A percentile compares a stretch with the other conserved stretches of the same genome.
These are phyloP conservation scores for Archocentrus centrarchus DNA, from an alignment of 2,113 vertebrate species.

Conservation along the genomic window DNA sequence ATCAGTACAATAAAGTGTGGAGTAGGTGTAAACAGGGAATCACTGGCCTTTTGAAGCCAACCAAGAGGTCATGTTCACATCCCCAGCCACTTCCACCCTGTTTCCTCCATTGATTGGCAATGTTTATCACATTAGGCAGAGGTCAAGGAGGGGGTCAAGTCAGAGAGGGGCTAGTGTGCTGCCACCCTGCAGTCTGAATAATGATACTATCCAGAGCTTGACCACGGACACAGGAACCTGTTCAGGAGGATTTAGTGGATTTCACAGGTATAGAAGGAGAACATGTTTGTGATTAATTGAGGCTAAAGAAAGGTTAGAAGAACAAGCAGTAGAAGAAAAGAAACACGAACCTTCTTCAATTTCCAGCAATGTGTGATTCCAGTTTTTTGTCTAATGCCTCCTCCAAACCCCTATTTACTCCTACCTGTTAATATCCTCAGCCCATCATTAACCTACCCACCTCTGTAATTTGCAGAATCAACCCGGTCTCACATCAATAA, in stretches of 20 bases:
- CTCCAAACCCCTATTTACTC: constrained; percentile 4
- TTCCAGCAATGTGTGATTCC: background rate
- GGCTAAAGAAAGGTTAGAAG: constrained; percentile 14
- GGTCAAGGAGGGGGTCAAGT: constrained; percentile 74
- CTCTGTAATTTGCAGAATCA: constrained; percentile 57
- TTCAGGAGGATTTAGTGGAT: constrained; percentile 44
- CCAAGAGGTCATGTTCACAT: constrained; percentile 73
- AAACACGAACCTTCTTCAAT: background rate
- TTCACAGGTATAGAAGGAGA: constrained; percentile 10
- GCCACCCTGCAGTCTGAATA: constrained; percentile 50
- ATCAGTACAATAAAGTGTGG: constrained; percentile 58
- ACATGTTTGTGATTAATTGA: constrained; percentile 22
- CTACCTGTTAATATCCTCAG: constrained; percentile 8
- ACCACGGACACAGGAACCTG: constrained; percentile 52
- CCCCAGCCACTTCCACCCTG: constrained; percentile 71
- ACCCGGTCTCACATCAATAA: constrained; percentile 43
- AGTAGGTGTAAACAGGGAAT: constrained; percentile 69
- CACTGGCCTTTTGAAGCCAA: constrained; percentile 66
- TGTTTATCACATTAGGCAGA: constrained; percentile 76
- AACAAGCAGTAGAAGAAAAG: constrained; percentile 13
- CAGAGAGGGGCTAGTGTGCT: constrained; percentile 53
- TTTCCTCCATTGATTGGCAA: constrained; percentile 80
- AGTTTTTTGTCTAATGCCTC: background rate
- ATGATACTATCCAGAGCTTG: constrained; percentile 73
- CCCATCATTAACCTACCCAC: constrained; percentile 20